Evolutionary conservation across 2,888 invertebrate species (phyloP).

Genomic region (Diarsia brunnea): DNA sequence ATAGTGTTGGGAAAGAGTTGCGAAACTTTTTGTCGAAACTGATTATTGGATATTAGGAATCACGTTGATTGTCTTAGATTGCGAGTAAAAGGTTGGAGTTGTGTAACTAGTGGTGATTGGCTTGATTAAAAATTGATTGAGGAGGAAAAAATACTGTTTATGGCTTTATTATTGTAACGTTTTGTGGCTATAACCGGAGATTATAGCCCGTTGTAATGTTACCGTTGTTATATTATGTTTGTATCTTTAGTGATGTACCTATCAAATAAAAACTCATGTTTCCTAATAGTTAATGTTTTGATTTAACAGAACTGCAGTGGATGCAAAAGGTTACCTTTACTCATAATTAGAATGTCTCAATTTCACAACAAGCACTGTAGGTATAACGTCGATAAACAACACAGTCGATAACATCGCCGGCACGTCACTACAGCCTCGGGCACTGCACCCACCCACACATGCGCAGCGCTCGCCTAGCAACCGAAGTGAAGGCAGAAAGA

Average conservation of each 20-base stretch:
- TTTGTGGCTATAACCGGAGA: constrained; percentile 21
- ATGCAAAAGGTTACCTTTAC: neutral
- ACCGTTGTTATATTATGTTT: neutral
- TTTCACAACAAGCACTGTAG: constrained; percentile 42
- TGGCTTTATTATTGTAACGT: constrained; percentile 46
- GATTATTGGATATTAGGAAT: constrained; percentile 74
- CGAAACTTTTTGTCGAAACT: constrained; percentile 82
- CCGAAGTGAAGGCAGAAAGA: constrained; percentile 88
- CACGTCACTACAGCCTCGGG: constrained; percentile 77
- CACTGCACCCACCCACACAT: constrained; percentile 87
- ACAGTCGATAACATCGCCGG: constrained; percentile 62
- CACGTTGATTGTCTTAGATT: constrained; percentile 74
- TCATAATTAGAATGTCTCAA: neutral
- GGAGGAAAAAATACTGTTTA: constrained; percentile 44
- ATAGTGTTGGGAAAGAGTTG: constrained; percentile 85
- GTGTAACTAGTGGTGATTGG: constrained; percentile 66
- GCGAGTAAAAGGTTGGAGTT: constrained; percentile 70
- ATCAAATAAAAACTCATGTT: neutral
- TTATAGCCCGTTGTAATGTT: neutral
- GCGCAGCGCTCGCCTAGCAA: constrained; percentile 82
- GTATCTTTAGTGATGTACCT: neutral
- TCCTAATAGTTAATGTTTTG: neutral
- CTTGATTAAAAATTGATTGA: constrained; percentile 63
- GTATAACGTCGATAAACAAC: constrained; percentile 50
- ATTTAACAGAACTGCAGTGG: neutral